These are phyloP conservation scores for Clostera curtula DNA, from an alignment of 2,888 invertebrate species.

Conservation along the genomic window DNA sequence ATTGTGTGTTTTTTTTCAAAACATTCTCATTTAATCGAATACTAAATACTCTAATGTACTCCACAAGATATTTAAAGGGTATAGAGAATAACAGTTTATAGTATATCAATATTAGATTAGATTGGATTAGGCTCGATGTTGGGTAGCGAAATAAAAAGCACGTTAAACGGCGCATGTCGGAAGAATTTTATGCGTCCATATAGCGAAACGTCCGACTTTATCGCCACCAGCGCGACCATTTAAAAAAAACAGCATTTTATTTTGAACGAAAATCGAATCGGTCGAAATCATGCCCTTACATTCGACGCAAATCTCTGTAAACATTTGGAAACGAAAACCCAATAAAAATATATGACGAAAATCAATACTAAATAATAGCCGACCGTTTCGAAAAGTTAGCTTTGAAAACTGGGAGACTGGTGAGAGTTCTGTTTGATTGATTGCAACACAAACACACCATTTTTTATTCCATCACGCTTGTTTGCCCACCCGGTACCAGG, in stretches of 20 bases:
- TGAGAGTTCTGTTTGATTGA: conserved; percentile 65
- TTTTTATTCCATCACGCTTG: conserved; percentile 54
- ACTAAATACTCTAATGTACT: too few relatives aligned
- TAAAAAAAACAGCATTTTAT: conserved; percentile 15
- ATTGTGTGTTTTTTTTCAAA: too few relatives aligned
- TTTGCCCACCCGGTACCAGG: conserved; percentile 36
- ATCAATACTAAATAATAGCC: conserved; percentile 65
- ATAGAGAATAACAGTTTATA: conserved; percentile 13
- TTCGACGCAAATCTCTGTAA: conserved; percentile 48
- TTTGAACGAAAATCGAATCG: conserved; percentile 40
- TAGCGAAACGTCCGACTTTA: conserved; percentile 13
- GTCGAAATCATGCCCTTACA: conserved; percentile 40
- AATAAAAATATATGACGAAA: conserved; percentile 53
- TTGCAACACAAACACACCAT: conserved; percentile 63
- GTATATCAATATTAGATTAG: conserved; percentile 12
- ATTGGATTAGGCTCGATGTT: conserved; percentile 16
- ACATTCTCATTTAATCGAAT: too few relatives aligned
- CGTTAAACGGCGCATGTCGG: conserved; percentile 8
- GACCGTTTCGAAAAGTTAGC: conserved; percentile 54
- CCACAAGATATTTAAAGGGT: conserved; percentile 9
- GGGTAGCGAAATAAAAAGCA: conserved; percentile 17
- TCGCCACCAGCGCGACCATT: conserved; percentile 10
- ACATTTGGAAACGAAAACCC: conserved; percentile 41
- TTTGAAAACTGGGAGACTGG: conserved; percentile 43
- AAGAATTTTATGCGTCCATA: conserved; percentile 9